These are phyloP conservation scores for Pteromalus puparum DNA, from an alignment of 1,140 invertebrate species.

Conservation along the genomic window DNA sequence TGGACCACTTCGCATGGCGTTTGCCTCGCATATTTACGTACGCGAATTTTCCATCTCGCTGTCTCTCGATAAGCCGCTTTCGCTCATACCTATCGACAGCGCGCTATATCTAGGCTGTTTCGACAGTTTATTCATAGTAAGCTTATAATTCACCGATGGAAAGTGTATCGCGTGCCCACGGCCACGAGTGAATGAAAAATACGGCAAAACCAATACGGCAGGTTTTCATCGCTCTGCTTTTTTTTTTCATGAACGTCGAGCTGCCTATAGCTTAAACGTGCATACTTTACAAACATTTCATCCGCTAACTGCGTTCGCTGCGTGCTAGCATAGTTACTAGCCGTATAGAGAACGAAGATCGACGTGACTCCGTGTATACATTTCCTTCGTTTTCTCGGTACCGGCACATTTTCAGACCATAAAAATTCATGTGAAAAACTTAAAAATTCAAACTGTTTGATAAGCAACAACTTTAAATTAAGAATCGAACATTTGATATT, in stretches of 20 bases:
- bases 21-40: not conserved
- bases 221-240: not conserved
- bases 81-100: not conserved
- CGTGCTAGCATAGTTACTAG: too few relatives aligned
- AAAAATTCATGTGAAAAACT: too few relatives aligned
- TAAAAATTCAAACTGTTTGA: too few relatives aligned
- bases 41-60: not conserved
- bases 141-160: slow-evolving; percentile 36
- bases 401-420: too few relatives aligned
- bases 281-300: too few relatives aligned
- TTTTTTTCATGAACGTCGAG: not conserved
- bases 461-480: too few relatives aligned
- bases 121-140: not conserved
- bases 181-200: not conserved
- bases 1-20: not conserved
- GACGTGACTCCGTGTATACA: too few relatives aligned
- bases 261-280: not conserved
- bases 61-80: slow-evolving; percentile 1
- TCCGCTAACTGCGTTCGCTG: too few relatives aligned
- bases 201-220: not conserved
- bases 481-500: too few relatives aligned
- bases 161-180: not conserved
- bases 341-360: too few relatives aligned
- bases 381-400: too few relatives aligned
- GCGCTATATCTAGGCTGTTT: not conserved